A percentile compares a stretch with the other conserved stretches of the same genome.
Conservation (phyloP, 2,888 invertebrate species). For the Petrophora chlorosata region DNA sequence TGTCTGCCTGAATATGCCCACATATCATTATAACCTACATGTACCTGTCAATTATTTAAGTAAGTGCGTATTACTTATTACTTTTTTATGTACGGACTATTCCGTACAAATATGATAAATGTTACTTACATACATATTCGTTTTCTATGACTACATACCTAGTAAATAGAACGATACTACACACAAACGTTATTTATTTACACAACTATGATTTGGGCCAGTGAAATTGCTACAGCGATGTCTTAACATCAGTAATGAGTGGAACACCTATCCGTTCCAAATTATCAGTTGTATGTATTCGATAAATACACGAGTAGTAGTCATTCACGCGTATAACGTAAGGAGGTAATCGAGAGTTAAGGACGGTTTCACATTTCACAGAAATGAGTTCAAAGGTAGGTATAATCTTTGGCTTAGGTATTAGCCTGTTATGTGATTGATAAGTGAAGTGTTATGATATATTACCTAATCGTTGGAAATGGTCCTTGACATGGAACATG, state of each 20-base stretch:
- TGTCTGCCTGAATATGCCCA: too few species aligned
- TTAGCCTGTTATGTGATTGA: background rate
- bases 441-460: too few species aligned
- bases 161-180: conserved; percentile 2
- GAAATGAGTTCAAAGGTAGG: conserved; percentile 26
- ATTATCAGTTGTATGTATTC: conserved; percentile 50
- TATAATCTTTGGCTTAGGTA: background rate
- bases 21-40: too few species aligned
- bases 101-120: too few species aligned
- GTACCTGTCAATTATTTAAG: too few species aligned
- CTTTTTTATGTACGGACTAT: too few species aligned
- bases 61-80: too few species aligned
- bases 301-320: conserved; percentile 51
- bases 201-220: conserved; percentile 56
- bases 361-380: conserved; percentile 12
- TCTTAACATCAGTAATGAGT: conserved; percentile 25
- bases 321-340: conserved; percentile 54
- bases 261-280: conserved; percentile 49
- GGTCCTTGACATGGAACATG: too few species aligned
- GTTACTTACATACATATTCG: too few species aligned
- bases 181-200: conserved; percentile 24
- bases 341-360: conserved; percentile 29
- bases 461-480: too few species aligned
- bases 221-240: conserved; percentile 48
- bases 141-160: too few species aligned